Conservation (phyloP, 2,113 vertebrate species). For the Clinocottus analis region DNA sequence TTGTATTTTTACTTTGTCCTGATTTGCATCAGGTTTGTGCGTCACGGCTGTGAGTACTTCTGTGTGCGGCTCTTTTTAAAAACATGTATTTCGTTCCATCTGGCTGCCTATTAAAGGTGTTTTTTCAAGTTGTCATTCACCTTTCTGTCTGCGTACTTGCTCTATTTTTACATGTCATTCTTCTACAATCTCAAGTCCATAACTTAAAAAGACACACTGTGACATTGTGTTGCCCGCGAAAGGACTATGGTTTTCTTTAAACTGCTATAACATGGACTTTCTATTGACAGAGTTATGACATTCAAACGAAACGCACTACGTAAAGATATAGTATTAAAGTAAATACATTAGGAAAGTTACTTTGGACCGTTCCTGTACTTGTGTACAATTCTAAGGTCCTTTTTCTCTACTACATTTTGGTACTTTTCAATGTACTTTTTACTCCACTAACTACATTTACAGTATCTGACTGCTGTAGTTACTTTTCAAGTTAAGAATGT, state of each 20-base stretch:
- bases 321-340: background rate
- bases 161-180: background rate
- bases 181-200: background rate
- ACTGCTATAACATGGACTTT: background rate
- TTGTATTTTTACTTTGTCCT: conserved; percentile 58
- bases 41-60: conserved; percentile 39
- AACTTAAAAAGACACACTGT: background rate
- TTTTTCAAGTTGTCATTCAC: conserved; percentile 3
- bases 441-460: background rate
- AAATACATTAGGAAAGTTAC: background rate
- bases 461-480: background rate
- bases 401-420: too few relatives aligned
- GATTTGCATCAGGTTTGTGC: conserved; percentile 53
- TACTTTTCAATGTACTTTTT: background rate
- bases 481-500: too few relatives aligned
- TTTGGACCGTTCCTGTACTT: too few relatives aligned
- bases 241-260: too few relatives aligned
- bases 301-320: background rate
- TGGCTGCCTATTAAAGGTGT: conserved; percentile 12
- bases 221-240: background rate
- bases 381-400: too few relatives aligned
- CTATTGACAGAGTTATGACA: conserved; percentile 16
- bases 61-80: conserved; percentile 7
- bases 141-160: background rate
- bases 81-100: conserved; percentile 12